Base-by-base conservation (phyloP, 2,888 invertebrate species). In the Himalopsyche tibetana region DNA sequence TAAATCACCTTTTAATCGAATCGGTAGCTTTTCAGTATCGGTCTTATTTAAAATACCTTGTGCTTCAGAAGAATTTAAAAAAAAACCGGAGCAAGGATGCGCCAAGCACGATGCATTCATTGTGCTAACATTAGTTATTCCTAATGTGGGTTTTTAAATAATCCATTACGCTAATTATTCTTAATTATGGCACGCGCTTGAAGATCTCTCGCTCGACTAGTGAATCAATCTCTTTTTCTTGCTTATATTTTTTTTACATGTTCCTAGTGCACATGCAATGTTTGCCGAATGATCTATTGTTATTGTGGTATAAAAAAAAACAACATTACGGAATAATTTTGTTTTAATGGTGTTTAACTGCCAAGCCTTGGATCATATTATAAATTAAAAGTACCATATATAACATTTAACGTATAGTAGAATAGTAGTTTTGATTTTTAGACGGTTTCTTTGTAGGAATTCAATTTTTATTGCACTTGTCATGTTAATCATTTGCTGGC, bases 31-130 rank as follows among this genome's bases (percentile, higher is more conserved):
- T 51, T 15, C 4, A 19, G 63, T 11, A 19, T 63, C 8, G 19
- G 63, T 63, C 28, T 19, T 19, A 63, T 63, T 63, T 51, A 3
- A 51, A 51, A 51, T 51, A 51, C 51, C 51, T 51, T 51, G 51
- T 63, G 63, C 19, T 63, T 63, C 19, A 63, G 17, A 19, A 17
- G 63, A 63, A 63, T 63, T 19, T 8, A 3, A 19, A 11, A 63
- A 63, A 63, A 28, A 28, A 28, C 28, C 63, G 28, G 63, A 63
- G 63, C 63, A 63, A 63, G 63, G 63, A 63, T 63, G 63, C n/a
- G 63, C 63, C 0, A 63, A 63, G 4, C 63, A 63, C 63, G 63
- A 63, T 63, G 19, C 9, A 19, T 28, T 63, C 9, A 19, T 28
- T 63, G 63, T 63, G 4, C 19, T 6, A 63, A 63, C 63, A 63